phyloP scores from a whole-genome alignment of 1,140 invertebrate genomes.

The Cydia strobilella region DNA sequence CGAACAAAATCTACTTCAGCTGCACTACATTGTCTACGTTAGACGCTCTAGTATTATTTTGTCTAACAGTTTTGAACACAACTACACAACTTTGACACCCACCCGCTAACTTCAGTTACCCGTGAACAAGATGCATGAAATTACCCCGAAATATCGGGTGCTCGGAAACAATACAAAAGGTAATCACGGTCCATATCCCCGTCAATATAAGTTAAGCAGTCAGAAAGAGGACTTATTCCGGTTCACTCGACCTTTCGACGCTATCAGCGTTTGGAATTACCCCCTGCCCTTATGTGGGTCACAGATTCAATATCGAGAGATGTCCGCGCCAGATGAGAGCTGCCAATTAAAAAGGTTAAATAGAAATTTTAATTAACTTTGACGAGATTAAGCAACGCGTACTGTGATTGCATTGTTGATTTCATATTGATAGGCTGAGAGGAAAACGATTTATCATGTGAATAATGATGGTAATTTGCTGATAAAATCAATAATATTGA shows the following conservation, averaged over 20 bases:
- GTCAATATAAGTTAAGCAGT: too few species aligned
- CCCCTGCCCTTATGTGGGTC: conserved; percentile 48
- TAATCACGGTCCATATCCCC: too few species aligned
- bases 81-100: too few species aligned
- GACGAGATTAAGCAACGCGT: conserved; percentile 29
- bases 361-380: conserved; percentile 32
- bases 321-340: not conserved
- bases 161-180: too few species aligned
- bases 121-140: too few species aligned
- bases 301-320: conserved; percentile 32
- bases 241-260: not conserved
- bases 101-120: too few species aligned
- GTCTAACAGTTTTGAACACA: too few species aligned
- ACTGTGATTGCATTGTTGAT: conserved; percentile 26
- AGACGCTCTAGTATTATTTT: not conserved
- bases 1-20: too few species aligned
- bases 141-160: too few species aligned
- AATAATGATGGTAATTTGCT: not conserved
- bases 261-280: not conserved
- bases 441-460: not conserved
- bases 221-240: not conserved
- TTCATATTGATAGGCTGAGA: conserved; percentile 4
- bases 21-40: not conserved
- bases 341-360: conserved; percentile 33
- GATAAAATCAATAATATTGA: not conserved